phyloP scores from a whole-genome alignment of 2,888 invertebrate genomes.

The Lasioglossum lativentre region DNA sequence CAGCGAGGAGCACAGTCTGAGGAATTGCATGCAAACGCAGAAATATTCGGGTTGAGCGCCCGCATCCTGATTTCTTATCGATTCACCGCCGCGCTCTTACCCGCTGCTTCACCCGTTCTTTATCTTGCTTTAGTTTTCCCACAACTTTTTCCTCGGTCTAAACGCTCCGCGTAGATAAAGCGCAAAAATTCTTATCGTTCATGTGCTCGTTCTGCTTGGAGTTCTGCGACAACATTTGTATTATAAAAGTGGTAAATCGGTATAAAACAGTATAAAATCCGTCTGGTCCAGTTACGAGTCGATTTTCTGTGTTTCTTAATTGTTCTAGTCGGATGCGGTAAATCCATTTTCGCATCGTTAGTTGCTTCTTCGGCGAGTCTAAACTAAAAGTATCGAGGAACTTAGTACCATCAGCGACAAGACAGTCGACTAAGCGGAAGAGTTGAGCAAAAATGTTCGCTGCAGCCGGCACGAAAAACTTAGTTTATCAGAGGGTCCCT shows the following conservation, averaged over 20 bases:
- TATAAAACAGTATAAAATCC: too few relatives aligned
- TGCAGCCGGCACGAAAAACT: neutral
- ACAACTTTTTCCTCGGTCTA: constrained; percentile 35
- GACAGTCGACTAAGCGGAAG: neutral
- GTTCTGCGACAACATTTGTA: neutral
- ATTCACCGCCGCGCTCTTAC: constrained; percentile 51
- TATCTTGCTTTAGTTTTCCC: constrained; percentile 35
- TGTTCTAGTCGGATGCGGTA: neutral
- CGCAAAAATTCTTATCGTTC: constrained; percentile 46
- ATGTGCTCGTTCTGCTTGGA: constrained; percentile 27
- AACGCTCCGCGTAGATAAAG: constrained; percentile 42
- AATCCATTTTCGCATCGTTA: neutral
- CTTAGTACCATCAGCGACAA: neutral
- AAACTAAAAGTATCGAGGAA: neutral
- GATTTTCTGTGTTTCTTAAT: neutral
- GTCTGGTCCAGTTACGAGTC: too few relatives aligned
- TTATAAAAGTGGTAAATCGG: too few relatives aligned
- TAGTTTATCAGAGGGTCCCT: neutral
- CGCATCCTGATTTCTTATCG: constrained; percentile 73
- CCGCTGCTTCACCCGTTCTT: constrained; percentile 23
- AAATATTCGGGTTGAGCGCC: constrained; percentile 65
- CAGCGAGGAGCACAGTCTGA: constrained; percentile 71
- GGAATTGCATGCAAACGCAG: constrained; percentile 78
- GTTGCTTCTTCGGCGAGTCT: neutral
- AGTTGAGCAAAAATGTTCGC: constrained; percentile 6